Base-by-base conservation (phyloP, 1,140 invertebrate genomes). In the Frieseomelitta varia region DNA sequence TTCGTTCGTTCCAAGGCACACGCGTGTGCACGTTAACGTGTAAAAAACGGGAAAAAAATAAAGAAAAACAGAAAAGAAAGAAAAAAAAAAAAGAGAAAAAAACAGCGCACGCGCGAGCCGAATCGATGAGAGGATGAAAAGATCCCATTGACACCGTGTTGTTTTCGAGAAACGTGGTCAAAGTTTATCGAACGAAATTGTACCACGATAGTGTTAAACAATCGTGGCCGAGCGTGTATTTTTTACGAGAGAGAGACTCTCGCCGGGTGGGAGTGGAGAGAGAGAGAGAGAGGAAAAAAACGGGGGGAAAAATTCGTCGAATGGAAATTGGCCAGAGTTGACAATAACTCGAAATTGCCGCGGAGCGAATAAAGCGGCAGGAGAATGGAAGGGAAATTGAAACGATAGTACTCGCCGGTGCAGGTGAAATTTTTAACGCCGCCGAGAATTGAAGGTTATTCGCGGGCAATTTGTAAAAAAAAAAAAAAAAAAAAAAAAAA, bases 371-470 rank as follows among this genome's bases (percentile, higher is more conserved):
- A 61, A 67, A 80, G 30, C 15, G 72, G 51, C 30, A 58, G 47
- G 12, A 51, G 58, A 58, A 51, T 14, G 63, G 19, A 27, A 58
- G 34, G 10, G 19, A 84, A 84, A 84, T 79, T 80, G 83, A 84
- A 84, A 79, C 83, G 58, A 84, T 79, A 58, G 78, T 68, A 58
- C 69, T 67, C 83, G 21, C 58, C 39, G 55, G 81, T 53, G 55
- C 53, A 51, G 75, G 51, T 69, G 73, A 76, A 80, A 79, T 71
- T 82, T 81, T 88, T 78, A 79, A 79, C 73, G 85, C 85, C 79
- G 72, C 53, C 47, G 82, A 74, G 80, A 89, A 89, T 89, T 81
- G 81, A 81, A 86, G 85, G 85, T 84, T 89, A 86, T 89, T 89
- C 77, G 61, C 68, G 53, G 56, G 78, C 85, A 86, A 89, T 89